A percentile compares a stretch with the other conserved stretches of the same genome.
Evolutionary conservation across 2,797 vertebrate genomes (phyloP).

Genomic region (Alca torda): DNA sequence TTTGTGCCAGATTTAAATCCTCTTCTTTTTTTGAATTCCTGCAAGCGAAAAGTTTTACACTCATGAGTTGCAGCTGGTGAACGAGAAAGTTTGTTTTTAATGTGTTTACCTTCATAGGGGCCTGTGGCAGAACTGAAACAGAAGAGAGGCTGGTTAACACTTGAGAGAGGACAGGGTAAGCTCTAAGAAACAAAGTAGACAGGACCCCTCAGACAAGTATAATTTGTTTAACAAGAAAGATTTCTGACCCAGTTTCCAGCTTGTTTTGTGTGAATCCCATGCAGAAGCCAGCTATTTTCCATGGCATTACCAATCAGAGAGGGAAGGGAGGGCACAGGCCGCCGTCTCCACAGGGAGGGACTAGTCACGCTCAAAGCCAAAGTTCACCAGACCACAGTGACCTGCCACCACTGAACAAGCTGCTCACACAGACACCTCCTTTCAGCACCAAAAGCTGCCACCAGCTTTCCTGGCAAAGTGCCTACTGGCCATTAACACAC

Average conservation of each 20-base stretch:
- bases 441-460: neutral
- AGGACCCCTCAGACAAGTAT: neutral
- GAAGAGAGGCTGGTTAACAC: neutral
- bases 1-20: constrained; percentile 71
- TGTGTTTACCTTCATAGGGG: neutral
- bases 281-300: neutral
- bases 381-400: neutral
- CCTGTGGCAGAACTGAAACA: neutral
- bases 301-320: neutral
- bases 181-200: neutral
- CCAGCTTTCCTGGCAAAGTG: neutral
- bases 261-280: neutral
- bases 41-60: neutral
- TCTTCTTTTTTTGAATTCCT: constrained; percentile 84
- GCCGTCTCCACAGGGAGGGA: neutral
- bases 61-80: neutral
- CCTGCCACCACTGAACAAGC: neutral
- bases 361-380: rapidly evolving
- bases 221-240: neutral
- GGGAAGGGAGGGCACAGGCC: neutral
- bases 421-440: neutral
- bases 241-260: constrained; percentile 20
- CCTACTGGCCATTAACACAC: rapidly evolving
- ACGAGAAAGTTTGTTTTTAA: neutral
- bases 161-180: neutral